Evolutionary conservation across 2,797 vertebrate species (phyloP), one percentile per base, ranked within the genome.

Genomic region (Meda fulgida): DNA sequence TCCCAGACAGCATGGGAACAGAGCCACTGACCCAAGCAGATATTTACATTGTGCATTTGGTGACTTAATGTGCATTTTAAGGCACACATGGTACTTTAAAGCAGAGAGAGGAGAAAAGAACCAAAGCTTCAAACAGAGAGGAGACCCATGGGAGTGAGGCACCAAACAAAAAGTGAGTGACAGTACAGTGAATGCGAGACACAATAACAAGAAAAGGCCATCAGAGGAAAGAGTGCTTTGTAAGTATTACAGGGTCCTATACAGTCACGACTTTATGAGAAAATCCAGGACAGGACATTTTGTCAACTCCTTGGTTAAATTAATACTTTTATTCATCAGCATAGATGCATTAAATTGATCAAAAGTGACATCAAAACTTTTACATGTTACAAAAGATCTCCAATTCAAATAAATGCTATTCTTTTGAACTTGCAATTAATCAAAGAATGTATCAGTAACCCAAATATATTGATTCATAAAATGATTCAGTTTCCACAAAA

Each of bases 1-100:
- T 48, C 34, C 36, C 79, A 69, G 46, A 55, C 29, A 58, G 21
- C 58, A 87, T 78, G 73, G 55, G 73, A 81, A 84, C 16, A 29
- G 18, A 63, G 55, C 21, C 38, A 26, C 36, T 34, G 31, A 23
- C 65, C 21, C 66, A 67, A 36, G 36, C 55, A 78, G 76, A 63
- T 16, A 78, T 63, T 63, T 63, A 78, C 14, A 6, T 60, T 29
- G 40, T 26, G 8, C 23, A 78, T 78, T 60, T 40, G 34, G 26
- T 46, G 10, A 79, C 60, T 66, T 58, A 5, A 10, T 58, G 53
- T 18, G 14, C 55, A 60, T 40, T 78, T n/a, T 29, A 78, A 43
- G 58, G 16, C 36, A 78, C 18, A 4, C 18, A 9, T 66, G 4
- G 29, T 48, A 46, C 38, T 46, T 81, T 53, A 71, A 36, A 55